Conservation (phyloP, 2,888 invertebrate genomes). For the Syritta pipiens region DNA sequence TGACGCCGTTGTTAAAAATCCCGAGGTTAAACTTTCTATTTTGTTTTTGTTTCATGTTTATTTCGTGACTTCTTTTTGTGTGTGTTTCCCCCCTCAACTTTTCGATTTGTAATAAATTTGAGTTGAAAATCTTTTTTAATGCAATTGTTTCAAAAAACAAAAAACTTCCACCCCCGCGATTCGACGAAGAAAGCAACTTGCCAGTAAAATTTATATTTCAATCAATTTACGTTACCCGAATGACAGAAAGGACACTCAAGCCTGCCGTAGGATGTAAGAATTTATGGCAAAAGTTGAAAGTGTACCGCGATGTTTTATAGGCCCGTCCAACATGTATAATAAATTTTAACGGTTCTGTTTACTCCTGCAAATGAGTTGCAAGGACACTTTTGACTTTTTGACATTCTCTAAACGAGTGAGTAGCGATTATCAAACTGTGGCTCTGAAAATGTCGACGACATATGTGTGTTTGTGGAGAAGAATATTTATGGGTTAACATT, state of each 20-base stretch:
- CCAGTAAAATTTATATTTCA: not conserved
- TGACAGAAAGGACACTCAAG: not conserved
- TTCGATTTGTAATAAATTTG: constrained; percentile 4
- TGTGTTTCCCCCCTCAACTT: too few species aligned
- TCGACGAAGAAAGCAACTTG: too few species aligned
- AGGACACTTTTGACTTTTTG: not conserved
- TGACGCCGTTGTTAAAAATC: too few species aligned
- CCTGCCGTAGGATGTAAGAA: not conserved
- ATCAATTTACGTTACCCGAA: not conserved
- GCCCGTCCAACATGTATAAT: not conserved
- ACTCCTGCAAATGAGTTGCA: not conserved
- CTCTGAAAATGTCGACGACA: too few species aligned
- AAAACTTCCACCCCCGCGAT: not conserved
- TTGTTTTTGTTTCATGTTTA: not conserved
- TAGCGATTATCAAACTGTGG: too few species aligned
- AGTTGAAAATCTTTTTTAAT: not conserved
- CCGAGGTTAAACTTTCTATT: too few species aligned
- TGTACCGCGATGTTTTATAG: constrained; percentile 2
- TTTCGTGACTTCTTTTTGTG: too few species aligned
- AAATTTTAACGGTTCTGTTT: constrained; percentile 4
- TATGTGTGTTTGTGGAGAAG: too few species aligned
- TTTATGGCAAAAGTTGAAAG: constrained; percentile 3
- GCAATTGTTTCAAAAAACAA: not conserved
- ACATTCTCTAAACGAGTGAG: too few species aligned
- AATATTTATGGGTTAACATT: too few species aligned